Percentiles rank a stretch among this genome's conserved stretches.
Evolutionary conservation across 1,140 invertebrate species (phyloP).

Genomic region (Orius insidiosus): DNA sequence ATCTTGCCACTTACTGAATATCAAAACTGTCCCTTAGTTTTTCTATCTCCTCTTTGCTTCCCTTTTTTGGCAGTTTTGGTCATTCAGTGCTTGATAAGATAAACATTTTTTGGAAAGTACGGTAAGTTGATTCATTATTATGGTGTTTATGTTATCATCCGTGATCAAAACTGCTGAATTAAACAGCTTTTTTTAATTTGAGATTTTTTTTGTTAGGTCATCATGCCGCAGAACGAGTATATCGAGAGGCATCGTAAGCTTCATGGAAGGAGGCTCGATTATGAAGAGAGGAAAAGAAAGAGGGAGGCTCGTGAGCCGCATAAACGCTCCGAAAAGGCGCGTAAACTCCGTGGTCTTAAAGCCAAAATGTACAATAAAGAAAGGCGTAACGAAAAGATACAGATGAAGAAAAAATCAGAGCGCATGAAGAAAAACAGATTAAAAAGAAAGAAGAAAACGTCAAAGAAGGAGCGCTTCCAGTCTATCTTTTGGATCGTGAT

Average conservation of each 20-base stretch:
- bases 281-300: conserved; percentile 94
- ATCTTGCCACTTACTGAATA: too few species aligned
- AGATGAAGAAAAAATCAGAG: conserved; percentile 97
- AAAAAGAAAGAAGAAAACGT: conserved; percentile 44
- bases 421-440: conserved; percentile 75
- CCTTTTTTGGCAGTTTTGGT: too few species aligned
- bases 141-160: too few species aligned
- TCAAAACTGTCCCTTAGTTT: too few species aligned
- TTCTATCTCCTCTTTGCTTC: too few species aligned
- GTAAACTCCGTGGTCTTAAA: conserved; percentile 84
- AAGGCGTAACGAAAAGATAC: conserved; percentile 92
- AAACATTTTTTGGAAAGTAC: too few species aligned
- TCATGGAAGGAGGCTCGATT: conserved; percentile 87
- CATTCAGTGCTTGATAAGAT: too few species aligned
- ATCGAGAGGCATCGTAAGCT: conserved; percentile 95
- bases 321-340: conserved; percentile 74
- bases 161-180: too few species aligned
- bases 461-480: conserved; percentile 87
- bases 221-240: conserved; percentile 99
- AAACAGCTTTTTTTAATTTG: too few species aligned
- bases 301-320: conserved; percentile 85
- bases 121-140: too few species aligned
- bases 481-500: conserved; percentile 93
- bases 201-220: conserved; percentile 29
- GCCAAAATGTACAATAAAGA: conserved; percentile 97